Evolutionary conservation across 1,140 invertebrate genomes (phyloP).

Genomic region (Mamestra configurata): DNA sequence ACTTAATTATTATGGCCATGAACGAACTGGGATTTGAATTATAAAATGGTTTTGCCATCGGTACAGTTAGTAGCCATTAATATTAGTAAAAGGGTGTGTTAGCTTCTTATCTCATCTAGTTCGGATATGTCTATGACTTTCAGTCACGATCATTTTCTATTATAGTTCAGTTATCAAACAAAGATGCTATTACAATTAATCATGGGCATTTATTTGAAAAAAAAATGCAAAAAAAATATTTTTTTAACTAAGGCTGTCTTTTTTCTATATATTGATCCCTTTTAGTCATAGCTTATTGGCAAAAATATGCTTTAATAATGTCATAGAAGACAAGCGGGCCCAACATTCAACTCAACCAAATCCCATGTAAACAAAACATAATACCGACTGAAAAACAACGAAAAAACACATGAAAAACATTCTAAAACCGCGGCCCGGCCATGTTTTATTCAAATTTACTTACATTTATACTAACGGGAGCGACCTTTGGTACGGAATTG

Average conservation of each 20-base stretch:
- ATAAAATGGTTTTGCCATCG: neutral
- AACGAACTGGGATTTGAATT: neutral
- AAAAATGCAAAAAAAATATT: neutral
- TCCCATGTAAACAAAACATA: conserved; percentile 34
- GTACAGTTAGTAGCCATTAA: conserved; percentile 50
- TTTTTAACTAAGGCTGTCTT: too few species aligned
- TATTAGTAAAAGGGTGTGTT: conserved; percentile 57
- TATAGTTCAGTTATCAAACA: neutral
- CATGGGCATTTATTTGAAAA: neutral
- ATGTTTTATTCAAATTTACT: conserved; percentile 89
- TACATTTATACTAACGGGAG: conserved; percentile 87
- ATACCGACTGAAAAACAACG: conserved; percentile 17
- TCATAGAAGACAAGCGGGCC: neutral
- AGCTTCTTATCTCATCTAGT: conserved; percentile 58
- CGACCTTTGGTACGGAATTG: conserved; percentile 85
- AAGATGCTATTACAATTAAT: neutral
- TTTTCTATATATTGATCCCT: too few species aligned
- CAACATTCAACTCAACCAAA: neutral
- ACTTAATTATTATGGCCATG: too few species aligned
- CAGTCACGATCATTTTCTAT: conserved; percentile 59
- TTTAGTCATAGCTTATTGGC: too few species aligned
- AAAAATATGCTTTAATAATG: too few species aligned
- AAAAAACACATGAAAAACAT: conserved; percentile 64
- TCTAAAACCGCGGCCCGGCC: conserved; percentile 58
- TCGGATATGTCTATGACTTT: conserved; percentile 53